These are phyloP conservation scores for Corythoichthys intestinalis DNA, from an alignment of 2,113 vertebrate genomes.

Conservation along the genomic window DNA sequence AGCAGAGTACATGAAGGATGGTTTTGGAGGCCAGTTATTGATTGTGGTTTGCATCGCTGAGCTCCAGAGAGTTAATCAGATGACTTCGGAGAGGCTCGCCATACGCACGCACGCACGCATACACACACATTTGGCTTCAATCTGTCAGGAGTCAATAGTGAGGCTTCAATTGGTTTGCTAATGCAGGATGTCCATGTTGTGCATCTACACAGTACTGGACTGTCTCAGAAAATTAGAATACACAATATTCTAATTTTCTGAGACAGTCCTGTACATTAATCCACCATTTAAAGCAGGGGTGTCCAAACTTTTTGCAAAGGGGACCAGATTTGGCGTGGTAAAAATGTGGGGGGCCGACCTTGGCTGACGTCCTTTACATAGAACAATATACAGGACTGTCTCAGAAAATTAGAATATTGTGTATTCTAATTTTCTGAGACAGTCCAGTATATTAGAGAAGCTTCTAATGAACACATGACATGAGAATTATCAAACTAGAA, in stretches of 20 bases:
- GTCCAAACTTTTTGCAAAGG: no score
- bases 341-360: no score
- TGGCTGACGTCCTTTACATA: no score
- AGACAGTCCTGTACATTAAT: no score
- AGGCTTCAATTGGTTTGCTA: constrained; percentile 35
- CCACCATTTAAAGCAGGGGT: no score
- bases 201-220: no score
- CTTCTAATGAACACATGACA: not conserved
- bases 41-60: constrained; percentile 40
- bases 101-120: not conserved
- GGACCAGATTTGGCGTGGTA: no score
- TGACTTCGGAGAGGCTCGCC: constrained; percentile 31
- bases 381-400: no score
- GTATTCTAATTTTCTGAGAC: no score
- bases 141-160: constrained; percentile 34
- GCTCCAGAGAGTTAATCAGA: constrained; percentile 54
- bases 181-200: constrained; percentile 18
- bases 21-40: constrained; percentile 46
- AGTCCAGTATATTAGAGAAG: constrained; percentile 25
- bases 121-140: constrained; percentile 1
- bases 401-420: no score
- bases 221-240: no score
- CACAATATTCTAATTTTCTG: no score
- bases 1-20: constrained; percentile 34
- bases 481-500: not conserved